Percentiles rank a stretch among this genome's conserved stretches.
These are phyloP conservation scores for Gymnosoma rotundatum DNA, from an alignment of 2,888 invertebrate species.

Conservation along the genomic window DNA sequence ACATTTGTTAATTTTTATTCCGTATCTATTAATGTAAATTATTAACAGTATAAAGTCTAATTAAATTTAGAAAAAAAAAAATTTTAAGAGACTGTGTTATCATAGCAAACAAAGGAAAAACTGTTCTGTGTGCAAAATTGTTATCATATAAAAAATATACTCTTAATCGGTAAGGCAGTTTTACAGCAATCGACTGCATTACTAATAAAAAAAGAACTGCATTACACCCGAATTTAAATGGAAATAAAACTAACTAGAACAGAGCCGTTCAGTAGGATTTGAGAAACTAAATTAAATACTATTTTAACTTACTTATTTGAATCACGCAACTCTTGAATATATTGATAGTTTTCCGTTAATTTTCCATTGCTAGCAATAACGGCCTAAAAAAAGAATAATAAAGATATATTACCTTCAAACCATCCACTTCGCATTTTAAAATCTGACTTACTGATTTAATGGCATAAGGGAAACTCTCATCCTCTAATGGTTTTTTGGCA, in stretches of 20 bases:
- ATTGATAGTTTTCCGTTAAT: conserved; percentile 95
- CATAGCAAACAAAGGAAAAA: not conserved
- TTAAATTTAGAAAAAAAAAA: too few relatives aligned
- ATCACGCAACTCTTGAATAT: conserved; percentile 94
- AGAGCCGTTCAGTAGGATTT: too few relatives aligned
- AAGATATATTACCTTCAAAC: not conserved
- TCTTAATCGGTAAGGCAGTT: not conserved
- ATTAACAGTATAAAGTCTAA: too few relatives aligned
- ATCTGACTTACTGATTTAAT: conserved; percentile 78
- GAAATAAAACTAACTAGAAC: not conserved
- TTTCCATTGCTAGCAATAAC: conserved; percentile 98
- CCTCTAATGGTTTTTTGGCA: conserved; percentile 89
- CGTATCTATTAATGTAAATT: too few relatives aligned
- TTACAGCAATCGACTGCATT: too few relatives aligned
- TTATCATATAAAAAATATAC: conserved; percentile 10
- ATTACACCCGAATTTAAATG: not conserved
- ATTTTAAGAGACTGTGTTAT: too few relatives aligned
- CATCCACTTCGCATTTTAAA: too few relatives aligned
- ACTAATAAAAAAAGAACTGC: not conserved
- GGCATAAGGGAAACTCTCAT: conserved; percentile 86
- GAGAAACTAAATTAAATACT: not conserved
- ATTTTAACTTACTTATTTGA: conserved; percentile 83
- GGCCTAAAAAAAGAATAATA: conserved; percentile 85
- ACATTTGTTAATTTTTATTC: too few relatives aligned
- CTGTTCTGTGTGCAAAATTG: not conserved